A percentile compares a stretch with the other conserved stretches of the same genome.
Conservation (phyloP, 30 jellyfish, hydroid and myxozoan species). For the Rhopilema esculentum region DNA sequence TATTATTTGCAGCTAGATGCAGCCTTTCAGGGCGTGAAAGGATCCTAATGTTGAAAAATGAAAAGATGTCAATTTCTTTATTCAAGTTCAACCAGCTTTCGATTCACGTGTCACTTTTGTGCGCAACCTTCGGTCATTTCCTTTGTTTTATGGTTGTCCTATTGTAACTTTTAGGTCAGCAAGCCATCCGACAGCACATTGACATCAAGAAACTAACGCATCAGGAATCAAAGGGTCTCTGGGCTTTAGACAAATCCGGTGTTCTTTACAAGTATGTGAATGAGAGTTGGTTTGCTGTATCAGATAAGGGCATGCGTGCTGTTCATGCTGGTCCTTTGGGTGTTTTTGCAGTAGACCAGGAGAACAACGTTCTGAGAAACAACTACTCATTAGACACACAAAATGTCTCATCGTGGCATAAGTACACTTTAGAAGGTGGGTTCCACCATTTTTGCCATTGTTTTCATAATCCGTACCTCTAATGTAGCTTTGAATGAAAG, state of each 20-base stretch:
- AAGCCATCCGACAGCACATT: conserved; percentile 30
- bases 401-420: background rate
- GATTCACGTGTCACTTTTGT: background rate
- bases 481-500: too few species aligned
- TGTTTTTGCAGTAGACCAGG: conserved; percentile 23
- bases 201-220: conserved; percentile 19
- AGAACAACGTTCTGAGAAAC: background rate
- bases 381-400: background rate
- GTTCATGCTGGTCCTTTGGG: conserved; percentile 44
- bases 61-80: too few species aligned
- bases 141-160: background rate
- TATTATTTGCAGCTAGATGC: too few species aligned
- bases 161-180: conserved; percentile 23
- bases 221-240: conserved; percentile 20
- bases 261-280: conserved; percentile 11
- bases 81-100: too few species aligned
- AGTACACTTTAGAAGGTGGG: background rate
- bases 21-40: too few species aligned
- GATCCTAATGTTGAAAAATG: too few species aligned
- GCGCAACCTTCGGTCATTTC: background rate
- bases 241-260: conserved; percentile 52
- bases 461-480: background rate
- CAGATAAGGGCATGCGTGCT: conserved; percentile 29
- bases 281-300: conserved; percentile 42
- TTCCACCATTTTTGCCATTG: background rate